A percentile compares a stretch with the other conserved stretches of the same genome.
Evolutionary conservation across 2,113 vertebrate genomes (phyloP).

Genomic region (Ctenomys sociabilis): DNA sequence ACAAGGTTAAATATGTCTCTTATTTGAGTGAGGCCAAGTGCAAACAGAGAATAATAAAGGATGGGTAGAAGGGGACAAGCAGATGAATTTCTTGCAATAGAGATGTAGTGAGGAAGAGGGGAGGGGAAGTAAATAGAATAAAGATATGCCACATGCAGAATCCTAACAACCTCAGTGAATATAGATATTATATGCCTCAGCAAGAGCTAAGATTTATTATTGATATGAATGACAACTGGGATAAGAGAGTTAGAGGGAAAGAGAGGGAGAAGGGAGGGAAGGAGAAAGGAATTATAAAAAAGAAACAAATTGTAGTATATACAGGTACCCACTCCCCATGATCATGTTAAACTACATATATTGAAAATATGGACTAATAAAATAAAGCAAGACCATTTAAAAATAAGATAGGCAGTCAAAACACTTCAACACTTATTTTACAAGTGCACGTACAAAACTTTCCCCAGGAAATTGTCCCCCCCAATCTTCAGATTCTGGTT

Average conservation of each 20-base stretch:
- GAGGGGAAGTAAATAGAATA: not conserved
- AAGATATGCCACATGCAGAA: not conserved
- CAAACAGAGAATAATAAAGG: not conserved
- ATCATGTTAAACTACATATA: not conserved
- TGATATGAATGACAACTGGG: not conserved
- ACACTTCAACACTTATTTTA: conserved; percentile 44
- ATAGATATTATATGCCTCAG: not conserved
- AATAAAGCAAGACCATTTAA: not conserved
- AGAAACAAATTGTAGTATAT: not conserved
- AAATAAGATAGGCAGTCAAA: not conserved
- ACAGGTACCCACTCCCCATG: not conserved
- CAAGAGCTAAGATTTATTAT: not conserved
- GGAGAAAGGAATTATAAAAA: not conserved
- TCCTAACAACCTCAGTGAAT: not conserved
- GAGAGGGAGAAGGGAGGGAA: not conserved
- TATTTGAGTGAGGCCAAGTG: not conserved
- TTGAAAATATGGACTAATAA: not conserved
- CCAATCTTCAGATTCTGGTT: conserved; percentile 33
- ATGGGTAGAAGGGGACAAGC: not conserved
- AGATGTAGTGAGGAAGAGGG: not conserved
- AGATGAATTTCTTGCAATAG: not conserved
- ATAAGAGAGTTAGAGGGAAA: not conserved
- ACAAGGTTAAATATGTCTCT: not conserved
- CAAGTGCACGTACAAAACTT: not conserved
- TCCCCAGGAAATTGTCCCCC: conserved; percentile 48